Conservation (phyloP, 2,888 invertebrate species). For the Neoaliturus tenellus region DNA sequence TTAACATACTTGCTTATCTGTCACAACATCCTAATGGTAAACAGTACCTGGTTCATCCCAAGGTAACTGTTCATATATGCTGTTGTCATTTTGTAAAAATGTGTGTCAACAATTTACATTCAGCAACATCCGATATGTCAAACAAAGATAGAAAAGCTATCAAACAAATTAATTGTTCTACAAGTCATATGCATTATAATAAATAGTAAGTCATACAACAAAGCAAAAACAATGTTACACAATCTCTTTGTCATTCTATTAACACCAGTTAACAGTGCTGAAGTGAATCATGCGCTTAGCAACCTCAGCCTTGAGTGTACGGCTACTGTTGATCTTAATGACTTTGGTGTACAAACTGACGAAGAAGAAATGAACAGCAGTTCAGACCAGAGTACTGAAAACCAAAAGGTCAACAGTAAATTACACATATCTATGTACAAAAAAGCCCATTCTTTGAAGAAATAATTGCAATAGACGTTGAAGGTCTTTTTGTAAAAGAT, state of each 20-base stretch:
- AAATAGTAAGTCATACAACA: neutral
- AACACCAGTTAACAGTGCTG: neutral
- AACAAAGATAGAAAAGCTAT: neutral
- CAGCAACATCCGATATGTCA: neutral
- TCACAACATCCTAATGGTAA: neutral
- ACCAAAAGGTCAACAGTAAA: neutral
- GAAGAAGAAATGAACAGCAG: neutral
- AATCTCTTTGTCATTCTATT: neutral
- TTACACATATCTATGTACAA: neutral
- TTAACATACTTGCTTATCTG: neutral
- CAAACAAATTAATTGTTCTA: neutral
- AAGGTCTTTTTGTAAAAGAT: neutral
- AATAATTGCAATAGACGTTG: neutral
- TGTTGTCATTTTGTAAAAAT: neutral
- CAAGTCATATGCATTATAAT: neutral
- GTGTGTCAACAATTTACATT: neutral
- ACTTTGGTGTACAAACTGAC: neutral
- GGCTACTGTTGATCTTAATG: neutral
- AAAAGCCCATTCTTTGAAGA: neutral
- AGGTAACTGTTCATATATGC: neutral
- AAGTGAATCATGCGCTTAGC: neutral
- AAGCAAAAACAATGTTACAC: neutral
- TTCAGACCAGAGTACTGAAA: neutral
- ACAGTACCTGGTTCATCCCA: neutral
- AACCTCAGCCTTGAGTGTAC: neutral